Evolutionary conservation across 2,113 vertebrate species (phyloP).

Genomic region (Myxocyprinus asiaticus): DNA sequence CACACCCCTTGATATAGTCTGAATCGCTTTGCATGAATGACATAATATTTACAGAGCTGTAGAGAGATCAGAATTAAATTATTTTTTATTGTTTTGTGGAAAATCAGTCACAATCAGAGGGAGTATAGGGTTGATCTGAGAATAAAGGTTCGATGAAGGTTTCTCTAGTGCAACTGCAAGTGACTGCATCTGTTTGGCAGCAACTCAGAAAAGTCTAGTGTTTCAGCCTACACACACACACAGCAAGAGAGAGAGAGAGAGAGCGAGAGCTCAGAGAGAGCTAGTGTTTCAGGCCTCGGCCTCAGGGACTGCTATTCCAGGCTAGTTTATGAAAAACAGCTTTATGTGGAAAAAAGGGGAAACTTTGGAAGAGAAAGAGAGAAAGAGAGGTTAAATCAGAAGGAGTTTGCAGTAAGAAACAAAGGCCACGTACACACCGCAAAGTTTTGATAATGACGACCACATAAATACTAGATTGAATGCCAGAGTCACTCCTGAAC

Average conservation of each 20-base stretch:
- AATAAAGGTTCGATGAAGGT: slow-evolving; percentile 65
- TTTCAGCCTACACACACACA: slow-evolving; percentile 66
- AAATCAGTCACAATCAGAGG: background rate
- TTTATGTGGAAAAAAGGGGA: slow-evolving; percentile 79
- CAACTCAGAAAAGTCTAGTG: slow-evolving; percentile 79
- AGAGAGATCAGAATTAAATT: background rate
- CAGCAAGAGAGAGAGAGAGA: slow-evolving; percentile 37
- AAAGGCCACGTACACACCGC: slow-evolving; percentile 22
- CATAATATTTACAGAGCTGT: too few species aligned
- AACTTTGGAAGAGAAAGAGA: slow-evolving; percentile 48
- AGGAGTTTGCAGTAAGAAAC: slow-evolving; percentile 10
- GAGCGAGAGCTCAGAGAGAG: slow-evolving; percentile 46
- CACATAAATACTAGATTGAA: too few species aligned
- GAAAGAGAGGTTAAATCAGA: background rate
- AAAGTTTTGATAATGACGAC: background rate
- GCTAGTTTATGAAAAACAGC: slow-evolving; percentile 83
- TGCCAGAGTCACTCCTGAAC: too few species aligned
- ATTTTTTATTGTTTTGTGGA: slow-evolving; percentile 18
- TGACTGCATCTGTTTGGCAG: slow-evolving; percentile 82
- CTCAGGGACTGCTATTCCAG: slow-evolving; percentile 79
- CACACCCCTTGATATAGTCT: too few species aligned
- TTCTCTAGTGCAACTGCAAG: slow-evolving; percentile 79
- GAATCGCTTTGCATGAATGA: too few species aligned
- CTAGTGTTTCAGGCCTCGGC: slow-evolving; percentile 77
- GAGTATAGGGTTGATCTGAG: slow-evolving; percentile 5